Evolutionary conservation across 2,113 vertebrate genomes (phyloP), one percentile per base, ranked within the genome.

Genomic region (Meleagris gallopavo): DNA sequence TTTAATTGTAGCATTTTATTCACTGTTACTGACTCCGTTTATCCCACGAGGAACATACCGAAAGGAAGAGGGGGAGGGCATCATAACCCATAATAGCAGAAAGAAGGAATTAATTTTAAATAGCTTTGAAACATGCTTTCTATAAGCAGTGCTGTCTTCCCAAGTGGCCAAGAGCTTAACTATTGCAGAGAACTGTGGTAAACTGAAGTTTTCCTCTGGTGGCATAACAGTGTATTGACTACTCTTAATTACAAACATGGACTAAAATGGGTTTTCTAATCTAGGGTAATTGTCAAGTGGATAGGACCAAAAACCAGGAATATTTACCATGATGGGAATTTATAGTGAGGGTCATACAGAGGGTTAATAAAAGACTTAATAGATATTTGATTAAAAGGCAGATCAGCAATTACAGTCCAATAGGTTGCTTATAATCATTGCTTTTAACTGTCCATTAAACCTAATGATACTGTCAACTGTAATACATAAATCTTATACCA

Each of bases 1-100:
- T 96, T 95, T 86, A 93, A 94, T 96, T 91, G 82, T 91, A 83
- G 85, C 24, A 30, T 93, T 95, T 92, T 90, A 90, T 92, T 94
- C 89, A 91, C 84, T 94, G 77, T 83, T 95, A 86, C 81, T 90
- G 77, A 73, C 83, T 93, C 74, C 50, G 62, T 79, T 71, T 93
- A 18, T 96, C 82, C 74, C 87, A 85, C 62, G 74, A 71, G 91
- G 71, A 92, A 80, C 74, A 66, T 45, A 70, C 52, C 22, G 69
- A 46, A 94, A 93, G 83, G 54, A 81, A 86, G 89, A 95, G 65
- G 34, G 38, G 83, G 74, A 89, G 54, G 69, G 36, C 90, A 77
- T 65, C 67, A 76, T 84, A 73, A 92, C 73, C 25, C 81, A 15
- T 73, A 83, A 73, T 6, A 93, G 74, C 58, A 80, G 78, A 76